Base-by-base conservation (phyloP, 1,140 invertebrate genomes). In the Drosophila miranda region DNA sequence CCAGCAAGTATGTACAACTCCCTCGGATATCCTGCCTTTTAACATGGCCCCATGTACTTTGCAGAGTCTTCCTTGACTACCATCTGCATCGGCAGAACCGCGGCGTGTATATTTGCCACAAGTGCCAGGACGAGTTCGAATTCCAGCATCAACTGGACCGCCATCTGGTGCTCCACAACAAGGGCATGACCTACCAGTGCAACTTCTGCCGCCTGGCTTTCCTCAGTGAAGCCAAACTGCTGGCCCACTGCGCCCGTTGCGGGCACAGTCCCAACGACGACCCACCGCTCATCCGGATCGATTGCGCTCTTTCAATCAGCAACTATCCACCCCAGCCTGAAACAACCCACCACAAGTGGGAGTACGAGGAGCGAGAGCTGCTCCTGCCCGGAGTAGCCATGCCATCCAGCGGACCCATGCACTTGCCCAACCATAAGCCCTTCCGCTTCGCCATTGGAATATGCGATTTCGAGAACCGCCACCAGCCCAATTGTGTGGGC, bases 51-150 rank as follows among this genome's bases (percentile, higher is more conserved):
- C 11, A 0, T 21, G n/a, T 23, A n/a, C 3, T 6, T 38, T 62
- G 0, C 43, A 90, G 88, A 43, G 88, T 90, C 6, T 90, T 89
- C 28, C 61, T 90, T n/a, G 88, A 90, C 59, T 90, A 90, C 14
- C 88, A 90, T 44, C 30, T 90, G 63, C 74, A 89, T 46, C 53
- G 68, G 0, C 88, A 90, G 50, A 90, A 90, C 21, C 77, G 78
- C 6, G 88, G 88, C 14, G 59, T 80, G 11, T 90, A 78, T 38
- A 72, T 90, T 16, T 90, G 88, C 46, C 81, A 88, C 52, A 90
- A 90, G 55, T 90, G 88, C 51, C 63, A 76, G 30, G 80, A 89
- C 16, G 69, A 81, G 44, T 90, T 90, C 21, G 78, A 82, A 38
- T 82, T 75, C 34, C 88, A 90, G 60, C 83, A 90, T 45, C 79